Evolutionary conservation across 2,797 vertebrate genomes (phyloP).

Genomic region (Tokudaia muenninki): DNA sequence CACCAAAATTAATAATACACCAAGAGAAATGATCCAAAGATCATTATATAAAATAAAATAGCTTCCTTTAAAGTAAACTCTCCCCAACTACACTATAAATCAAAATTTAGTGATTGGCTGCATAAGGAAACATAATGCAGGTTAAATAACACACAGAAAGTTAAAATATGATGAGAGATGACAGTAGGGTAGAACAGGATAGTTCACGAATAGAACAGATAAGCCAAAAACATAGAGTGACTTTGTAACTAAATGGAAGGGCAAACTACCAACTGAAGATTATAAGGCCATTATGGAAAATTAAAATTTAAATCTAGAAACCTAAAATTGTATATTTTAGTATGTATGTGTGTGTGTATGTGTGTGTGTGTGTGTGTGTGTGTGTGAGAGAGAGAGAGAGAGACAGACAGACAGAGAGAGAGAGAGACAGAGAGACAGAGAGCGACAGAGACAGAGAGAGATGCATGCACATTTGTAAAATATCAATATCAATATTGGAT

Average conservation of each 20-base stretch:
- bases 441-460: not conserved
- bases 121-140: not conserved
- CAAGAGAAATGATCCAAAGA: not conserved
- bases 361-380: not conserved
- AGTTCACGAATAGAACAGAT: not conserved
- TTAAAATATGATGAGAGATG: not conserved
- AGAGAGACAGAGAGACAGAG: too few relatives aligned
- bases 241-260: not conserved
- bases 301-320: constrained; percentile 6
- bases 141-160: not conserved
- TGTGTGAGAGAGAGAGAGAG: too few relatives aligned
- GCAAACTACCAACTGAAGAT: not conserved
- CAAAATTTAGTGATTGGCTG: not conserved
- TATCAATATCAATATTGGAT: not conserved
- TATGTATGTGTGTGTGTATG: not conserved
- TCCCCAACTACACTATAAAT: constrained; percentile 1
- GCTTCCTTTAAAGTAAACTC: not conserved
- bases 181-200: not conserved
- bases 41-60: not conserved
- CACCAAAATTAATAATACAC: not conserved
- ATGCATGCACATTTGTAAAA: not conserved
- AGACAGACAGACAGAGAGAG: too few relatives aligned
- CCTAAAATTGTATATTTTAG: not conserved
- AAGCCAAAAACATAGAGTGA: not conserved
- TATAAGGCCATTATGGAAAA: not conserved